Conservation (phyloP, 1,140 invertebrate species). For the Sycophila sp. region DNA sequence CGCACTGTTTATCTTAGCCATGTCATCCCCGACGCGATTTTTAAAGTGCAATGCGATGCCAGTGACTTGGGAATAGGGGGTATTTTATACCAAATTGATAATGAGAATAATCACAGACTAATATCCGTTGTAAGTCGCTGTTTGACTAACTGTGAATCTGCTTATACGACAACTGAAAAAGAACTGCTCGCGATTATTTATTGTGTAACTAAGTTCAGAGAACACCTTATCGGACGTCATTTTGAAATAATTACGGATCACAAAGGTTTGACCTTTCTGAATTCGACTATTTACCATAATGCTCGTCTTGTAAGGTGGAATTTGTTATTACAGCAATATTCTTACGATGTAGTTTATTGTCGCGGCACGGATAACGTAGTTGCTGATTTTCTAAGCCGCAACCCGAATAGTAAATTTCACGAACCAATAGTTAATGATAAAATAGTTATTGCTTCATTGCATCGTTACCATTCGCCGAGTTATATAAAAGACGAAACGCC, state of each 20-base stretch:
- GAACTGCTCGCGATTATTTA: slow-evolving; percentile 53
- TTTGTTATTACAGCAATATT: not conserved
- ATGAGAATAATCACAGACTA: slow-evolving; percentile 14
- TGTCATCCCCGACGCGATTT: not conserved
- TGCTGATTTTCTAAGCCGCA: slow-evolving; percentile 16
- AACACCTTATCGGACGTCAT: slow-evolving; percentile 39
- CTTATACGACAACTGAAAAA: slow-evolving; percentile 51
- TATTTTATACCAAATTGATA: slow-evolving; percentile 38
- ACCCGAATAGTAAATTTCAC: not conserved
- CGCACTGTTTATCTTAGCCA: slow-evolving; percentile 12
- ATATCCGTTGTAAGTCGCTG: slow-evolving; percentile 38
- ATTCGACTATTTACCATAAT: not conserved
- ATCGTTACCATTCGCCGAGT: not conserved
- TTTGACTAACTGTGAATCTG: slow-evolving; percentile 8
- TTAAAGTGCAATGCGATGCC: slow-evolving; percentile 21
- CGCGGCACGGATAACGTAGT: not conserved
- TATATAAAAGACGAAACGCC: not conserved
- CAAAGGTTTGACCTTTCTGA: slow-evolving; percentile 57
- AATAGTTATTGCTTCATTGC: not conserved
- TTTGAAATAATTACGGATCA: slow-evolving; percentile 63
- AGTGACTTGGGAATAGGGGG: slow-evolving; percentile 36
- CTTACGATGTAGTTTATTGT: not conserved
- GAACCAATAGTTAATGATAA: not conserved
- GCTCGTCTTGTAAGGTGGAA: not conserved
- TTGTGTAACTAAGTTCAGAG: slow-evolving; percentile 50